Conservation (phyloP, 2,797 vertebrate species). For the Acridotheres tristis region DNA sequence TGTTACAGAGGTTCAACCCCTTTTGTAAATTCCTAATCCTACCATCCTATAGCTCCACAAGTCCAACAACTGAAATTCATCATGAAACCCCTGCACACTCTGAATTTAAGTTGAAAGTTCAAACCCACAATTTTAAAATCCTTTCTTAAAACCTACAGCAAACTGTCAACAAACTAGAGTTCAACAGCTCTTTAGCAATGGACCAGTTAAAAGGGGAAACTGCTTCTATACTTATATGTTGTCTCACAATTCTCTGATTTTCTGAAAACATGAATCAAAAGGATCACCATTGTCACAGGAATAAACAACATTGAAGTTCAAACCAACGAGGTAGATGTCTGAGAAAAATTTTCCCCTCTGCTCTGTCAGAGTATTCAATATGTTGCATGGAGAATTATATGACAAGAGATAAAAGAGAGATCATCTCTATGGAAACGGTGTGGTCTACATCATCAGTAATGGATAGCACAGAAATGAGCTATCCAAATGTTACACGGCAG, state of each 20-base stretch:
- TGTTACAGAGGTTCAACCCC: neutral
- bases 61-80: neutral
- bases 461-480: constrained; percentile 20
- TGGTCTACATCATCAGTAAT: constrained; percentile 20
- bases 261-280: neutral
- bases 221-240: neutral
- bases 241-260: neutral
- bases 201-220: neutral
- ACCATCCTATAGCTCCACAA: neutral
- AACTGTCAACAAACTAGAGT: neutral
- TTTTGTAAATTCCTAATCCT: neutral
- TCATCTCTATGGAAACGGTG: constrained; percentile 63
- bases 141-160: neutral
- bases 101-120: neutral
- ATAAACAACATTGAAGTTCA: neutral
- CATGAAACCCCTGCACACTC: neutral
- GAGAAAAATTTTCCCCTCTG: neutral
- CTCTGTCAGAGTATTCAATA: constrained; percentile 1
- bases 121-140: neutral
- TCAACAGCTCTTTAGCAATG: neutral
- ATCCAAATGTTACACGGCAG: constrained; percentile 39
- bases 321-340: neutral
- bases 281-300: neutral
- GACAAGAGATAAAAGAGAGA: constrained; percentile 37
- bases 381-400: constrained; percentile 7